Conservation (phyloP, 2,797 vertebrate genomes). For the Remorina albescens region DNA sequence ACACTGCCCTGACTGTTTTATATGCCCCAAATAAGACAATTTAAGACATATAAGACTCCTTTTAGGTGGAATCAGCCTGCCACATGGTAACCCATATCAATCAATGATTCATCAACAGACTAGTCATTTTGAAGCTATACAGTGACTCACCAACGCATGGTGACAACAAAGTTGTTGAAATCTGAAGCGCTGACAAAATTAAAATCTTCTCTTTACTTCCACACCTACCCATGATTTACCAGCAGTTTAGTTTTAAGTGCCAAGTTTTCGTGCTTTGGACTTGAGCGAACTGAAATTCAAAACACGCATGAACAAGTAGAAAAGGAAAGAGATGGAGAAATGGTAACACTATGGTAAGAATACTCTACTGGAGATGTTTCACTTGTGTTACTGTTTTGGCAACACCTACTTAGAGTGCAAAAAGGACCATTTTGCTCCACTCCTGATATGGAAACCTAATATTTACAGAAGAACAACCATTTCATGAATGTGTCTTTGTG, state of each 20-base stretch:
- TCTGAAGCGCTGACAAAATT: not conserved
- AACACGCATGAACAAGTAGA: not conserved
- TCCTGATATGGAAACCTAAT: slow-evolving; percentile 12
- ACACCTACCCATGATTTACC: not conserved
- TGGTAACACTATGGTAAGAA: not conserved
- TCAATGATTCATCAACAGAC: slow-evolving; percentile 69
- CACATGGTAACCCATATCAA: slow-evolving; percentile 48
- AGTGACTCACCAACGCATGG: slow-evolving; percentile 55
- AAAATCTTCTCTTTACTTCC: slow-evolving; percentile 1
- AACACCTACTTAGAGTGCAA: slow-evolving; percentile 12
- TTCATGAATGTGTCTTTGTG: not conserved
- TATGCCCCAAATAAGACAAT: not conserved
- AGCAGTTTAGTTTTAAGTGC: not conserved
- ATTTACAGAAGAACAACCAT: not conserved
- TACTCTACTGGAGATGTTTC: not conserved
- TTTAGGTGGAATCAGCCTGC: slow-evolving; percentile 14
- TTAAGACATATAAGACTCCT: too few species aligned
- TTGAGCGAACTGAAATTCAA: not conserved
- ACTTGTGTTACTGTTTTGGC: slow-evolving; percentile 11
- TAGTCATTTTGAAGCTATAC: slow-evolving; percentile 34
- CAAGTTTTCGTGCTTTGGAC: not conserved
- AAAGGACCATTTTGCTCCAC: slow-evolving; percentile 6
- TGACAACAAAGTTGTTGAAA: slow-evolving; percentile 66
- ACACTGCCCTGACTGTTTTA: not conserved
- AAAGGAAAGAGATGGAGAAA: not conserved